These are phyloP conservation scores for Drepana falcataria DNA, from an alignment of 2,888 invertebrate species.

Conservation along the genomic window DNA sequence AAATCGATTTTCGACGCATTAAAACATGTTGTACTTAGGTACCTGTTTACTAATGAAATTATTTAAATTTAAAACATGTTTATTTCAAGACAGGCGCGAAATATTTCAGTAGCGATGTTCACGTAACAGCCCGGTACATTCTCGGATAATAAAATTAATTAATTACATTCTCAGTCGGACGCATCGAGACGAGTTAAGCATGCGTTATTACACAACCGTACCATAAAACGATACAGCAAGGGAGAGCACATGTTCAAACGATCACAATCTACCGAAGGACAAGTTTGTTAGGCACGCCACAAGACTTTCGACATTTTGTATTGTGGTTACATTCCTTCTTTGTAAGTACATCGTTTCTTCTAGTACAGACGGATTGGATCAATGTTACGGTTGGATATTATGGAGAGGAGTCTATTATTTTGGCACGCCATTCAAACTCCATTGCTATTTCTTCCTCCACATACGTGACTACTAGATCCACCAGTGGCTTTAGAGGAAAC, in stretches of 20 bases:
- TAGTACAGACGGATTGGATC: no score
- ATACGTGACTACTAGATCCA: no score
- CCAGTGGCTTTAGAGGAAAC: no score
- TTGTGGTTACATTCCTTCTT: slow-evolving; percentile 8
- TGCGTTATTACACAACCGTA: slow-evolving; percentile 7
- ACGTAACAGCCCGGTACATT: slow-evolving; percentile 32
- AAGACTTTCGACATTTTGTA: slow-evolving; percentile 10
- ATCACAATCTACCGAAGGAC: slow-evolving; percentile 25
- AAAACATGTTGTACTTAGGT: no score
- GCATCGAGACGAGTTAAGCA: slow-evolving; percentile 11
- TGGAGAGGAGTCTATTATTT: no score
- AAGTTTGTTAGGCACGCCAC: slow-evolving; percentile 28
- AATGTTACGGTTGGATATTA: no score
- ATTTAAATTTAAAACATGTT: not conserved
- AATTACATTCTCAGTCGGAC: slow-evolving; percentile 37
- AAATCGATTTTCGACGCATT: no score
- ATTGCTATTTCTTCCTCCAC: no score
- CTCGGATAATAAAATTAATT: slow-evolving; percentile 46
- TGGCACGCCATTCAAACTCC: no score
- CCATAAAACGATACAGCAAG: slow-evolving; percentile 1
- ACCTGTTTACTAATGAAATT: not conserved
- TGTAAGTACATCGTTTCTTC: not conserved
- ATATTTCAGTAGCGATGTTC: slow-evolving; percentile 24
- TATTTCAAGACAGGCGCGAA: not conserved
- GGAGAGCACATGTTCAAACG: slow-evolving; percentile 6